Base-by-base conservation (phyloP, 2,797 vertebrate genomes). In the Sebastes variabilis region DNA sequence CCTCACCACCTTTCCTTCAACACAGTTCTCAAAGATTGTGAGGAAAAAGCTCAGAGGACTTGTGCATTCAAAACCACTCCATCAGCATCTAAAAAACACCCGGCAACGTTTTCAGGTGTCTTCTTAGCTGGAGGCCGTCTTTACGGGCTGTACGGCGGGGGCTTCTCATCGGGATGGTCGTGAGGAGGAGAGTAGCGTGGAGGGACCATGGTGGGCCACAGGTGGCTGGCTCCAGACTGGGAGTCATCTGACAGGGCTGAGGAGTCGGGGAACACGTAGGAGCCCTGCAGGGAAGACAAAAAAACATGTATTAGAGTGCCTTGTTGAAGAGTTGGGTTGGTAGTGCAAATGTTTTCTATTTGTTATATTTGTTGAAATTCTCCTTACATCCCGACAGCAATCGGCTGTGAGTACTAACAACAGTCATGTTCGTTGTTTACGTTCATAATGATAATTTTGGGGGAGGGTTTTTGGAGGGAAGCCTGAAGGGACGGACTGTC, bases 161-260 rank as follows among this genome's bases (percentile, higher is more conserved):
- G 99, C 91, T 99, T 99, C 90, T 99, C 99, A 42, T 99, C 98
- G 5, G 98, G 98, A 12, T 97, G 98, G 79, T 97, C 97, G 90
- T 99, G 98, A 0, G 98, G 97, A 8, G 99, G 98, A 0, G 98
- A 99, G 89, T 99, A 99, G 72, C 97, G 97, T 60, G 99, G 98
- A 0, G 99, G 98, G 0, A 97, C 93, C 32, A 97, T 96, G 0
- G 96, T 97, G 78, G 98, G 97, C 98, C 98, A 99, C 93, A 98
- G 96, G 78, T 97, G 97, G 90, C 98, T 99, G 74, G 96, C 94
- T 84, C 97, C 97, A 22, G 98, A 98, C 67, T 98, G 97, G 2
- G 97, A 99, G 66, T 99, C 98, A 4, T 99, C 98, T 0, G 98
- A 99, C 69, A 99, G 94, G 67, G 95, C 98, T 0, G 97, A 98